Evolutionary conservation across 1,140 invertebrate species (phyloP).

Genomic region (Drosophila auraria): DNA sequence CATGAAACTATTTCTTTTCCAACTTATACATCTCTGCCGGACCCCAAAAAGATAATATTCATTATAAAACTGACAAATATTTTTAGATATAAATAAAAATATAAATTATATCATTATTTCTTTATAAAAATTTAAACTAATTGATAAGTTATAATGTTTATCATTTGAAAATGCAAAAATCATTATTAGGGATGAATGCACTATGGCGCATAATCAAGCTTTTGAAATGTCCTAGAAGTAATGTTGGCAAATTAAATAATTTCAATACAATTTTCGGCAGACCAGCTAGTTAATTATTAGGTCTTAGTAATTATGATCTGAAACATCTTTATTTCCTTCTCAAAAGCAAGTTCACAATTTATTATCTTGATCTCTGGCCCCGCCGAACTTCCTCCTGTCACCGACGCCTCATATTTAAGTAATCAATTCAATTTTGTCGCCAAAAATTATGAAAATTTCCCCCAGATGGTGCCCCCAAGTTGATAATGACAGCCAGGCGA

Average conservation of each 20-base stretch:
- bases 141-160: too few relatives aligned
- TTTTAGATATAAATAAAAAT: too few relatives aligned
- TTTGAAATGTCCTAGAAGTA: too few relatives aligned
- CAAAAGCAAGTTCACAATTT: neutral
- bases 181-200: too few relatives aligned
- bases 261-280: too few relatives aligned
- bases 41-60: too few relatives aligned
- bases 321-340: too few relatives aligned
- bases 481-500: conserved; percentile 57
- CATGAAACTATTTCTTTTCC: neutral
- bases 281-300: neutral
- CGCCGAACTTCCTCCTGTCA: neutral
- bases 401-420: conserved; percentile 58
- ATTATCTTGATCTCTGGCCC: neutral
- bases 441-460: conserved; percentile 63
- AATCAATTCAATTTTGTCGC: conserved; percentile 75
- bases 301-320: neutral
- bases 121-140: neutral
- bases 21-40: neutral
- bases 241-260: too few relatives aligned
- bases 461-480: conserved; percentile 51
- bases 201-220: too few relatives aligned
- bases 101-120: neutral
- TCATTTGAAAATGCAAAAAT: too few relatives aligned
- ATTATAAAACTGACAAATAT: too few relatives aligned